A percentile compares a stretch with the other conserved stretches of the same genome.
These are phyloP conservation scores for Andrena minutula DNA, from an alignment of 2,888 invertebrate species.

Conservation along the genomic window DNA sequence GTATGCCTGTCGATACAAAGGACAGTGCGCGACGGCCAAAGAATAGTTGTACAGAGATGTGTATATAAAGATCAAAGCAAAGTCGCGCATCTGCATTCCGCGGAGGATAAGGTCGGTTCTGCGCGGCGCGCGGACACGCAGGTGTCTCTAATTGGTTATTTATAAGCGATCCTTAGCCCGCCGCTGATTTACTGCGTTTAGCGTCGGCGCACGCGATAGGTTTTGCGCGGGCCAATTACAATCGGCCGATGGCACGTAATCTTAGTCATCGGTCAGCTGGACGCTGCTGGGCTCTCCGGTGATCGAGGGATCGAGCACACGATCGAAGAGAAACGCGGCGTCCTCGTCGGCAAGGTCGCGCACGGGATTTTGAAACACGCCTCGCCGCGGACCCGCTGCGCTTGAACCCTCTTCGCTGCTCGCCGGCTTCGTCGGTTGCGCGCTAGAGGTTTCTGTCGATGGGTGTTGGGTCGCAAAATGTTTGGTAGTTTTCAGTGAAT, in stretches of 20 bases:
- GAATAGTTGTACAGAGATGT: constrained; percentile 47
- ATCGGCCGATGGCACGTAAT: constrained; percentile 73
- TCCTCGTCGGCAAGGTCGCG: constrained; percentile 68
- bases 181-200: constrained; percentile 71
- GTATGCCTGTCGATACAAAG: constrained; percentile 64
- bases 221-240: constrained; percentile 75
- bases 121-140: constrained; percentile 69
- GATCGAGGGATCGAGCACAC: constrained; percentile 56
- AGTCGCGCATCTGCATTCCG: constrained; percentile 73
- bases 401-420: constrained; percentile 6
- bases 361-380: constrained; percentile 55
- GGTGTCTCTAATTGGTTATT: constrained; percentile 84
- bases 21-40: constrained; percentile 34
- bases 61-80: constrained; percentile 70
- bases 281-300: constrained; percentile 34
- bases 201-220: constrained; percentile 63
- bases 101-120: constrained; percentile 63
- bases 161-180: constrained; percentile 80
- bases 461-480: no score
- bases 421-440: neutral
- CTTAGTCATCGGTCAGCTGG: constrained; percentile 76
- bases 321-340: constrained; percentile 59
- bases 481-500: no score
- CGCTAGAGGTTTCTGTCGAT: neutral
- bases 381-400: constrained; percentile 16